These are phyloP conservation scores for Mormyrops attenuatus DNA, from an alignment of 2,797 vertebrate species.

Conservation along the genomic window DNA sequence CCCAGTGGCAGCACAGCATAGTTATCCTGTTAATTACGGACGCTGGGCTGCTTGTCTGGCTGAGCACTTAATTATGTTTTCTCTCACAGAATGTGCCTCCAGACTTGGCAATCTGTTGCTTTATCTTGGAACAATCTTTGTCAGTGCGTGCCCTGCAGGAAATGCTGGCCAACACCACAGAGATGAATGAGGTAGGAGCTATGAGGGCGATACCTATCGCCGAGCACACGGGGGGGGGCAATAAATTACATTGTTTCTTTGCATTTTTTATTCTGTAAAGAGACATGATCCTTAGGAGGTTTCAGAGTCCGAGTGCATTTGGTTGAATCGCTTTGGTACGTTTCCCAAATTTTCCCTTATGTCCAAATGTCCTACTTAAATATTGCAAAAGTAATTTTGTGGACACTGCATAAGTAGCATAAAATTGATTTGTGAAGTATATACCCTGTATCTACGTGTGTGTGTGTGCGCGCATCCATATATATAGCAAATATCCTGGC, in stretches of 20 bases:
- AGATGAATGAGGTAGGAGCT: constrained; percentile 60
- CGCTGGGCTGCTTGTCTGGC: not conserved
- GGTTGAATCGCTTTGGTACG: not conserved
- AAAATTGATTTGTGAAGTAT: not conserved
- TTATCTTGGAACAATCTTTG: constrained; percentile 83
- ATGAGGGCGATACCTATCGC: not conserved
- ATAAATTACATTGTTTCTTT: not conserved
- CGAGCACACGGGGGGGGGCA: not conserved
- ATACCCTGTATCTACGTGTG: not conserved
- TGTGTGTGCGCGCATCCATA: no score
- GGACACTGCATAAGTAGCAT: not conserved
- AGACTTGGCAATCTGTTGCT: constrained; percentile 85
- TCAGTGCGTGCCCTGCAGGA: constrained; percentile 86
- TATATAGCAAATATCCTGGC: not conserved
- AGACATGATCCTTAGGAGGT: not conserved
- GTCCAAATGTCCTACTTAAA: not conserved
- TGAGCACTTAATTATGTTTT: not conserved
- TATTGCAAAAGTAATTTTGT: not conserved
- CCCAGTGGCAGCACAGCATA: not conserved
- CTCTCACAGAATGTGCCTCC: constrained; percentile 77
- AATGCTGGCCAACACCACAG: constrained; percentile 82
- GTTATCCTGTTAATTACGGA: not conserved
- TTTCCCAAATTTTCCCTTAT: not conserved
- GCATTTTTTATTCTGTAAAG: not conserved
- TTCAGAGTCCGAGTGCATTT: not conserved